Evolutionary conservation across 35 echinoderm and acorn worm species (phyloP).

Genomic region (Antedon bifida): DNA sequence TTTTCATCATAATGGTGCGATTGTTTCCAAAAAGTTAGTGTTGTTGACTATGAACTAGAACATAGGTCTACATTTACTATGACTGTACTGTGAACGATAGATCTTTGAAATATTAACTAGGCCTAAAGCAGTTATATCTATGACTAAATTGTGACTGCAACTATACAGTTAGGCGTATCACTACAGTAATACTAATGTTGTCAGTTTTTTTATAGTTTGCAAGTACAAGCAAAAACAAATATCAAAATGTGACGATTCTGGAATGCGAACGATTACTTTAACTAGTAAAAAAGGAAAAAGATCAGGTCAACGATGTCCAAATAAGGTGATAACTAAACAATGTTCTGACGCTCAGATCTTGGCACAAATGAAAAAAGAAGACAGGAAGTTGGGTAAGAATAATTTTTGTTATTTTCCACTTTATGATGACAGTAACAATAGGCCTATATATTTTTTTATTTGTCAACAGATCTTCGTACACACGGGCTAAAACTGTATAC

Average conservation of each 20-base stretch:
- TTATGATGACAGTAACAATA: not conserved
- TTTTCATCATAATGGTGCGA: too few species aligned
- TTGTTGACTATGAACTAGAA: too few species aligned
- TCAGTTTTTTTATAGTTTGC: not conserved
- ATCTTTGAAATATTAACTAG: too few species aligned
- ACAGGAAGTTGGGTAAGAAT: not conserved
- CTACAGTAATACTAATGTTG: too few species aligned
- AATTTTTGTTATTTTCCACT: not conserved
- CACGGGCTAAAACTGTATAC: too few species aligned
- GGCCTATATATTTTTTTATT: not conserved
- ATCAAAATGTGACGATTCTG: not conserved
- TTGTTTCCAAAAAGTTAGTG: too few species aligned
- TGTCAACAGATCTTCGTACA: not conserved
- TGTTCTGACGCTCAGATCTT: not conserved
- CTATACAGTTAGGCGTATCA: too few species aligned
- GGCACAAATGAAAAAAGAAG: not conserved
- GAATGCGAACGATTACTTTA: not conserved
- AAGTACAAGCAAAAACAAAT: not conserved
- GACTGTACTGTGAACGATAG: too few species aligned
- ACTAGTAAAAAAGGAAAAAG: not conserved
- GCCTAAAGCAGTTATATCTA: too few species aligned
- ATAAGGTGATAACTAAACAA: not conserved
- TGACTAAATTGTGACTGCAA: too few species aligned
- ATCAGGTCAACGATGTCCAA: not conserved
- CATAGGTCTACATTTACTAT: too few species aligned